Conservation (phyloP, 2,113 vertebrate genomes). For the Phylloscopus trochiloides region DNA sequence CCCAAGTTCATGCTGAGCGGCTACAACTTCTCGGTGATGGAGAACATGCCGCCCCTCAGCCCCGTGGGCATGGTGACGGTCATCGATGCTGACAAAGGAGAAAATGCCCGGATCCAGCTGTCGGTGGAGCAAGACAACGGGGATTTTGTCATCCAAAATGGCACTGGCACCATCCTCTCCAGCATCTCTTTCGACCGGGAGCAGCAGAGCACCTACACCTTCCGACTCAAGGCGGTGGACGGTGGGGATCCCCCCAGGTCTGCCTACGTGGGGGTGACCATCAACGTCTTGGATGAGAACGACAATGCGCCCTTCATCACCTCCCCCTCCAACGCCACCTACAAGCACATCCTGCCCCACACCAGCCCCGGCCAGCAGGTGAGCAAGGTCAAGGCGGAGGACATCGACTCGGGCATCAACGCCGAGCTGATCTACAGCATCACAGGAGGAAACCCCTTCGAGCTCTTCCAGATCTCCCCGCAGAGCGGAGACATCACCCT, state of each 20-base stretch:
- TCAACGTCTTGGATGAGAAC: conserved; percentile 96
- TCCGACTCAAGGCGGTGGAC: conserved; percentile 92
- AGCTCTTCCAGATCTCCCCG: conserved; percentile 89
- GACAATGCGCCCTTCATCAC: conserved; percentile 95
- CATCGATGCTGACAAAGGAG: conserved; percentile 89
- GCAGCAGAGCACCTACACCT: conserved; percentile 95
- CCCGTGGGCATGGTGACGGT: conserved; percentile 96
- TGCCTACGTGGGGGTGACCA: conserved; percentile 93
- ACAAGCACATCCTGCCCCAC: conserved; percentile 83
- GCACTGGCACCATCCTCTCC: conserved; percentile 92
- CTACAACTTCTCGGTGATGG: conserved; percentile 96
- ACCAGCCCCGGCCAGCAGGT: conserved; percentile 84
- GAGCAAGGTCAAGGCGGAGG: conserved; percentile 90
- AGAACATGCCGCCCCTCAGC: conserved; percentile 92
- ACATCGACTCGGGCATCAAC: conserved; percentile 89
- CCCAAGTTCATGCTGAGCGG: conserved; percentile 95
- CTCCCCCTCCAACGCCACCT: conserved; percentile 91
- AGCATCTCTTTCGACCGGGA: conserved; percentile 96
- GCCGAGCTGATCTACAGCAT: conserved; percentile 89
- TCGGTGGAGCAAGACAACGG: conserved; percentile 93
- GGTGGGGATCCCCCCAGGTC: conserved; percentile 89
- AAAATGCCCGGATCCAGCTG: conserved; percentile 87
- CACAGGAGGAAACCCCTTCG: conserved; percentile 90
- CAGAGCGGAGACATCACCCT: conserved; percentile 87
- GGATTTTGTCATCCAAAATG: conserved; percentile 96